Evolutionary conservation across 2,113 vertebrate species (phyloP), one percentile per base, ranked within the genome.

Genomic region (Grallaria varia): DNA sequence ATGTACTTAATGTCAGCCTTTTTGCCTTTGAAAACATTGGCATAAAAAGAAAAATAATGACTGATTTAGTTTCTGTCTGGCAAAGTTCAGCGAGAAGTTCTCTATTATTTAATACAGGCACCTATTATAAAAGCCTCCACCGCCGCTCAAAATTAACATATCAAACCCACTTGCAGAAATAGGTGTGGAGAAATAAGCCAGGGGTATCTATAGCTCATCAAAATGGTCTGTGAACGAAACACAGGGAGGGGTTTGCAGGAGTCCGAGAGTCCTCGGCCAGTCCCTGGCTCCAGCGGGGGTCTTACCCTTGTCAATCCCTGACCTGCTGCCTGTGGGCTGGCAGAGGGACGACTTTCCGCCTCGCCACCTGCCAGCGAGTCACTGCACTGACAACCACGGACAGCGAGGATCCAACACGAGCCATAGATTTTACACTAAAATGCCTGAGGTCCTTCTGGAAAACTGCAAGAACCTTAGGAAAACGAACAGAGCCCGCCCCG

Each of bases 371-470:
- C 47, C 52, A 19, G 31, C 30, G 1, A 9, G 62, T 30, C 14
- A 14, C 50, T 3, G 14, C 47, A 1, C 17, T 0, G 33, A 2
- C 0, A 49, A 3, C 28, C 19, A 4, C 23, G 7, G 49, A 4
- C 44, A 9, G 0, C 12, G 14, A 0, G 27, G 20, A 0, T 16
- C 33, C 11, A 5, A 15, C 40, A 5, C 8, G 12, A 79, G 31
- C n/a, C 49, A 3, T 0, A 2, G 21, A 9, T 53, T 53, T 40
- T 4, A 56, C 22, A 25, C 10, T 37, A 16, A 45, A 80, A 56
- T 8, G 9, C 3, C 24, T 6, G 27, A 22, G 6, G 27, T 35
- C 19, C 13, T 67, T 10, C 28, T 39, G 15, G 30, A 33, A 71
- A 90, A 67, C 1, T 42, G 40, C 20, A 47, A 14, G 1, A 66